A percentile compares a stretch with the other conserved stretches of the same genome.
Evolutionary conservation across 2,113 vertebrate genomes (phyloP).

Genomic region (Eretmochelys imbricata): DNA sequence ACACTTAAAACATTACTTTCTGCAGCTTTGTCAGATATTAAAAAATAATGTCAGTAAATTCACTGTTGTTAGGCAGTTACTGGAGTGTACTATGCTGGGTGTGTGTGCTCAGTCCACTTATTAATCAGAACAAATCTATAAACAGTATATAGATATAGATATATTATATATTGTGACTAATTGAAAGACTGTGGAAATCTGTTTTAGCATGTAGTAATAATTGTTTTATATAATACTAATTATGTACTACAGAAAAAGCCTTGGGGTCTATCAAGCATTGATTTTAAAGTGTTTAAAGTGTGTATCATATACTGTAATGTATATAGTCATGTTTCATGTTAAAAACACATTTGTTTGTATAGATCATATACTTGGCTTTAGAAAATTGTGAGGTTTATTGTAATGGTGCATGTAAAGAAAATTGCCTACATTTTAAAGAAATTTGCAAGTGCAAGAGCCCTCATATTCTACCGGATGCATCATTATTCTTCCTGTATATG

Average conservation of each 20-base stretch:
- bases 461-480: conserved; percentile 8
- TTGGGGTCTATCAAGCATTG: conserved; percentile 55
- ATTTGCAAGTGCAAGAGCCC: neutral
- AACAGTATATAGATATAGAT: conserved; percentile 48
- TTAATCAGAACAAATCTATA: conserved; percentile 57
- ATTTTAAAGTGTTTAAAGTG: conserved; percentile 64
- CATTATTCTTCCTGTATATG: conserved; percentile 16
- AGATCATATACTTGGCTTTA: conserved; percentile 66
- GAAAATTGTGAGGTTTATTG: conserved; percentile 42
- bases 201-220: conserved; percentile 61
- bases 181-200: conserved; percentile 69
- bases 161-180: conserved; percentile 69
- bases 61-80: conserved; percentile 70
- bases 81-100: conserved; percentile 65
- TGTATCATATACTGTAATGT: conserved; percentile 48
- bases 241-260: conserved; percentile 47
- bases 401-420: neutral
- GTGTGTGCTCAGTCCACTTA: conserved; percentile 62
- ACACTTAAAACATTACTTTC: conserved; percentile 52
- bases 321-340: conserved; percentile 67
- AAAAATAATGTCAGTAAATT: conserved; percentile 52
- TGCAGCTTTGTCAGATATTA: conserved; percentile 49
- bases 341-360: conserved; percentile 47
- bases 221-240: conserved; percentile 66
- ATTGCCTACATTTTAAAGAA: neutral